Evolutionary conservation across 2,888 invertebrate species (phyloP).

Genomic region (Mythimna albipuncta): DNA sequence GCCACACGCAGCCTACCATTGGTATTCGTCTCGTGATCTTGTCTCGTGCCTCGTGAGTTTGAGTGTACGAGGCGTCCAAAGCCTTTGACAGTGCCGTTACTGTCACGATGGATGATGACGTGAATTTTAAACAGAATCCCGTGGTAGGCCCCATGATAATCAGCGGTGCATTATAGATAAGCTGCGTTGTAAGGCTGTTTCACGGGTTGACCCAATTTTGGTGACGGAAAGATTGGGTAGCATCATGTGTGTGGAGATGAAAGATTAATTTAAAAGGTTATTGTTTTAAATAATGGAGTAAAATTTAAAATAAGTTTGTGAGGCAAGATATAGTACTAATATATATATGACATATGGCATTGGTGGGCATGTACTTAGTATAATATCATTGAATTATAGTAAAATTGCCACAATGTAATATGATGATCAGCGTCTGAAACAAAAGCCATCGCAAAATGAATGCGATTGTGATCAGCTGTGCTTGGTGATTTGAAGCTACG

Average conservation of each 20-base stretch:
- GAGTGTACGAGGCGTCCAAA: constrained; percentile 53
- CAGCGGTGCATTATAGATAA: constrained; percentile 62
- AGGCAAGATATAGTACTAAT: no score
- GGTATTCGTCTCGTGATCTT: constrained; percentile 56
- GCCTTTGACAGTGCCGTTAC: constrained; percentile 70
- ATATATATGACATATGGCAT: no score
- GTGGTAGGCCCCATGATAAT: constrained; percentile 64
- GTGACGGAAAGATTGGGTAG: constrained; percentile 26
- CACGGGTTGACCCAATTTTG: constrained; percentile 55
- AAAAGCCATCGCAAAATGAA: no score
- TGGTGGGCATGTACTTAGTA: no score
- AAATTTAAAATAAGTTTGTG: neutral
- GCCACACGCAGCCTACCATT: constrained; percentile 60
- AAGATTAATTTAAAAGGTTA: constrained; percentile 14
- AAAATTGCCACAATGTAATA: no score
- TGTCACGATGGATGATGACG: constrained; percentile 66
- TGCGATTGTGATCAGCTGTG: no score
- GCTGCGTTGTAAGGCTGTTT: constrained; percentile 55
- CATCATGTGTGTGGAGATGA: constrained; percentile 16
- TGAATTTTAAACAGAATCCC: constrained; percentile 71
- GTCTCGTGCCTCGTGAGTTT: constrained; percentile 54
- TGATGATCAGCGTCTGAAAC: no score
- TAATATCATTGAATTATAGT: no score
- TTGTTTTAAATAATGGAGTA: constrained; percentile 3
- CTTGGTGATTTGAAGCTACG: no score